Percentiles rank a stretch among this genome's conserved stretches.
Conservation (phyloP, 2,888 invertebrate species). For the Trissolcus brochymenae region DNA sequence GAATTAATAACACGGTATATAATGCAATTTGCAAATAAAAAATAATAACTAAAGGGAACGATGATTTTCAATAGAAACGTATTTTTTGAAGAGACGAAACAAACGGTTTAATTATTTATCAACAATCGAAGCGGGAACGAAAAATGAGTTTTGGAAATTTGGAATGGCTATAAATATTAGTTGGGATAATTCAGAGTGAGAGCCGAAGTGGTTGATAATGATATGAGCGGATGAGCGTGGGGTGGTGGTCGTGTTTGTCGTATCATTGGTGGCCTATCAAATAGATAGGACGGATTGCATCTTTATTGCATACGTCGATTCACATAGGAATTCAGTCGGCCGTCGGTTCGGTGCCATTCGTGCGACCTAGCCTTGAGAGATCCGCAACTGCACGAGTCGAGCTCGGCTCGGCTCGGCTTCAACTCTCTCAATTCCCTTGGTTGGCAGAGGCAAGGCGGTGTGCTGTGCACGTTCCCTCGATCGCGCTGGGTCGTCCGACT, state of each 20-base stretch:
- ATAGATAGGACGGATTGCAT: slow-evolving; percentile 53
- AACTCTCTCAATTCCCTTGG: slow-evolving; percentile 27
- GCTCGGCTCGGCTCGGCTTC: slow-evolving; percentile 48
- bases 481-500: slow-evolving; percentile 68
- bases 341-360: slow-evolving; percentile 53
- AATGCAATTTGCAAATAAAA: no score
- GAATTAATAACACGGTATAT: no score
- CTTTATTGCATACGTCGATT: slow-evolving; percentile 60
- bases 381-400: slow-evolving; percentile 53
- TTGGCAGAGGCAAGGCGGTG: slow-evolving; percentile 35
- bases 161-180: no score
- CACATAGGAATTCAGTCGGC: slow-evolving; percentile 58
- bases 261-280: slow-evolving; percentile 41
- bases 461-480: slow-evolving; percentile 51
- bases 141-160: no score
- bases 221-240: background rate
- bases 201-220: background rate
- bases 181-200: no score
- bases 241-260: slow-evolving; percentile 19
- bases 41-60: no score
- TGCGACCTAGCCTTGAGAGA: slow-evolving; percentile 60
- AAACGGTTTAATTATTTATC: no score
- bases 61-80: no score
- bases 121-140: no score
- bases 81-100: no score